Evolutionary conservation across 1,140 invertebrate genomes (phyloP).

Genomic region (Procambarus clarkii): DNA sequence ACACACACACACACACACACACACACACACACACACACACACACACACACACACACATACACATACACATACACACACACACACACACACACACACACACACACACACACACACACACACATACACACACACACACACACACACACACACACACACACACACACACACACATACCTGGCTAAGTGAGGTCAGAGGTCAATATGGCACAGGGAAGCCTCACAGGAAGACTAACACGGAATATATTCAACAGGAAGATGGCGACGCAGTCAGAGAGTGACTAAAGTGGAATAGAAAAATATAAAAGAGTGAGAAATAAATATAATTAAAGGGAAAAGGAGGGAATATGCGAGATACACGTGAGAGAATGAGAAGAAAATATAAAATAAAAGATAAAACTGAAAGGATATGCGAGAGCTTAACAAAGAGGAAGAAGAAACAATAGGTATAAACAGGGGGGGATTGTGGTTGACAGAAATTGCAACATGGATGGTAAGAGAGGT

Average conservation of each 20-base stretch:
- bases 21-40: too few relatives aligned
- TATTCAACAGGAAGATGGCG: background rate
- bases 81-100: too few relatives aligned
- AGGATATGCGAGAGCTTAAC: background rate
- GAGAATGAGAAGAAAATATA: background rate
- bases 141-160: background rate
- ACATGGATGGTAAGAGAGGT: too few relatives aligned
- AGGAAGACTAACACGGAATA: background rate
- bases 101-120: too few relatives aligned
- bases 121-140: background rate
- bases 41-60: too few relatives aligned
- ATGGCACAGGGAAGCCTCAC: background rate
- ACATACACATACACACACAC: too few relatives aligned
- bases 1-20: too few relatives aligned
- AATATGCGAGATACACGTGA: background rate
- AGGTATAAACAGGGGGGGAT: too few relatives aligned
- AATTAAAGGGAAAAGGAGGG: background rate
- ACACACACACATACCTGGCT: background rate
- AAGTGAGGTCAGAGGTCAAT: background rate
- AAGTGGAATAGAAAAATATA: background rate
- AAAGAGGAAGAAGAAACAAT: too few relatives aligned
- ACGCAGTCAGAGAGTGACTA: background rate
- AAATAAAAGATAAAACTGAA: background rate
- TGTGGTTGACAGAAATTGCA: too few relatives aligned
- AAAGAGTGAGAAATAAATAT: background rate